These are phyloP conservation scores for Pongo pygmaeus DNA, from an alignment of 2,113 vertebrate genomes.

Conservation along the genomic window DNA sequence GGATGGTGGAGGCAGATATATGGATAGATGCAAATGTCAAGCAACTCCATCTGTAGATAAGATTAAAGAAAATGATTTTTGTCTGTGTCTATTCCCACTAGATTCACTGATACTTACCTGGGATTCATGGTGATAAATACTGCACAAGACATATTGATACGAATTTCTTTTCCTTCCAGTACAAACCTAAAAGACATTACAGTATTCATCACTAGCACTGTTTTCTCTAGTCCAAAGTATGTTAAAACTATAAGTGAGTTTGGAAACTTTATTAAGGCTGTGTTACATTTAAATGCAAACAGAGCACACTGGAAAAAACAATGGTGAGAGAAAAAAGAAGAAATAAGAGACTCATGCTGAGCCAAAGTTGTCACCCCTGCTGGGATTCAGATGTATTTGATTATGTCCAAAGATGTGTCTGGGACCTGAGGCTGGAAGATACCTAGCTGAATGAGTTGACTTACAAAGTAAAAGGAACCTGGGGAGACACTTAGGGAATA, in stretches of 20 bases:
- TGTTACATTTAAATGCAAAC: background rate
- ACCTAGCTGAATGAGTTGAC: background rate
- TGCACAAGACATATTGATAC: conserved; percentile 81
- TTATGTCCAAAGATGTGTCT: background rate
- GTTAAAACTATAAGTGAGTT: background rate
- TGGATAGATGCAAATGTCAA: background rate
- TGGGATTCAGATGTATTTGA: background rate
- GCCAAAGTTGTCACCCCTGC: background rate
- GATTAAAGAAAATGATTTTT: background rate
- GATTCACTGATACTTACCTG: conserved; percentile 70
- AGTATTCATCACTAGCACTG: background rate
- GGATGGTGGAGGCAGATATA: background rate
- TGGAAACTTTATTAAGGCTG: background rate
- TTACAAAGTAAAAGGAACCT: background rate
- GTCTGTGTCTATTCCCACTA: background rate
- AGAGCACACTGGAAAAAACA: background rate
- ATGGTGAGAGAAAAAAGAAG: background rate
- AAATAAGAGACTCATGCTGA: background rate
- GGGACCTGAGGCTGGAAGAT: background rate
- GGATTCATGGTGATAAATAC: conserved; percentile 83
- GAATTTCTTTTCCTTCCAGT: conserved; percentile 82
- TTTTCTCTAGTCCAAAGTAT: background rate
- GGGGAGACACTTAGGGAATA: background rate
- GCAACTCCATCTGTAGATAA: background rate
- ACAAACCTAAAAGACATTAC: conserved; percentile 77